Evolutionary conservation across 2,797 vertebrate species (phyloP).

Genomic region (Anomalospiza imberbis): DNA sequence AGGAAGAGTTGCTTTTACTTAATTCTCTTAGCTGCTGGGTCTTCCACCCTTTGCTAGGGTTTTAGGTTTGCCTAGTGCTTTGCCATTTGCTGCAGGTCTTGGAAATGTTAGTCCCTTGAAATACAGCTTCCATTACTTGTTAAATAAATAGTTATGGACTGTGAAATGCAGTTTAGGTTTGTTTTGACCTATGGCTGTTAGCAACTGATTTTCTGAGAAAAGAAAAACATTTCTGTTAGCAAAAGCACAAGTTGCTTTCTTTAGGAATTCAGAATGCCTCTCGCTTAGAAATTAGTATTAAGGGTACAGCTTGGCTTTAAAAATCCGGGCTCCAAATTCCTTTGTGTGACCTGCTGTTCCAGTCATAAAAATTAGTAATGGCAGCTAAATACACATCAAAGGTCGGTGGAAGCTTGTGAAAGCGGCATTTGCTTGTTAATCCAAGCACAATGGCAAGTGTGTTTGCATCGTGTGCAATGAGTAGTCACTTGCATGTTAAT

Average conservation of each 20-base stretch:
- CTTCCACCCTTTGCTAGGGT: background rate
- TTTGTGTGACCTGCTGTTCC: background rate
- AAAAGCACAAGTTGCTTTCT: background rate
- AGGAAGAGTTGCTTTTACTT: background rate
- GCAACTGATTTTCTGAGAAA: background rate
- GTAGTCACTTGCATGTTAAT: background rate
- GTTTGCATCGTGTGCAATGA: background rate
- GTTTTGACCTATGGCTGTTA: conserved; percentile 4
- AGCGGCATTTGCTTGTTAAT: background rate
- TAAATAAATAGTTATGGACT: background rate
- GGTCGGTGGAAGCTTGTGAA: background rate
- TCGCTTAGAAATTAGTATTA: background rate
- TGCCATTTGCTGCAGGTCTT: background rate
- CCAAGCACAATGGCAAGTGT: background rate
- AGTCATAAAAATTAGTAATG: background rate
- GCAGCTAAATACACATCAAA: background rate
- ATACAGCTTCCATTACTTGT: background rate
- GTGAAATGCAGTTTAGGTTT: background rate
- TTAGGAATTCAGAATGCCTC: background rate
- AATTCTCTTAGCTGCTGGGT: background rate
- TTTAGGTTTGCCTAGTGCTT: background rate
- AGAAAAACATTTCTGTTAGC: background rate
- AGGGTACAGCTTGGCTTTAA: background rate
- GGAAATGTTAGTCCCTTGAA: background rate
- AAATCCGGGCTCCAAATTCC: background rate